These are phyloP conservation scores for Machaerirhynchus nigripectus DNA, from an alignment of 2,113 vertebrate genomes.

Conservation along the genomic window DNA sequence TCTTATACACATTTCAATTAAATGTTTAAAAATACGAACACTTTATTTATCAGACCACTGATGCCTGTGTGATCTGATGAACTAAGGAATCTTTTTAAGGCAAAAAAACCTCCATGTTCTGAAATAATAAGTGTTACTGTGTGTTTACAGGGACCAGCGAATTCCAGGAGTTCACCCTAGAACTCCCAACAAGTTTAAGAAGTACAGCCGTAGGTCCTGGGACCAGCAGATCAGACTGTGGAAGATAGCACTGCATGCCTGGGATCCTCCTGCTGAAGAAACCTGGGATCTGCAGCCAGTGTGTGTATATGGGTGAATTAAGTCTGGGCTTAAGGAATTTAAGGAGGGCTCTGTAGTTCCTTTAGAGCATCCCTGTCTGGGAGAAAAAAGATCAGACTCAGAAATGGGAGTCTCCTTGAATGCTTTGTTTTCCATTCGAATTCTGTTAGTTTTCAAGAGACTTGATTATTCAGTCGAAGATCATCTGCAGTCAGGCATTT, in stretches of 20 bases:
- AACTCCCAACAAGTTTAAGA: constrained; percentile 96
- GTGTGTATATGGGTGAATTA: constrained; percentile 69
- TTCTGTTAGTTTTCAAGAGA: neutral
- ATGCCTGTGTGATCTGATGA: neutral
- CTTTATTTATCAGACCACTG: neutral
- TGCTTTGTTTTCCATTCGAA: neutral
- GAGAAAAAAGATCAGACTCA: neutral
- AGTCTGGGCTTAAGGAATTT: neutral
- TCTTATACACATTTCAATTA: neutral
- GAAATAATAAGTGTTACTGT: neutral
- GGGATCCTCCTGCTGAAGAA: constrained; percentile 87
- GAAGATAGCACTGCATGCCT: constrained; percentile 92
- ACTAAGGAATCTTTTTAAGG: neutral
- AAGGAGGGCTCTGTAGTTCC: neutral
- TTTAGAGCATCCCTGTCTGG: neutral
- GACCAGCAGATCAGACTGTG: constrained; percentile 96
- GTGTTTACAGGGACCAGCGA: constrained; percentile 77
- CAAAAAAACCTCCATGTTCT: neutral
- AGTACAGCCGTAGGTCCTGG: constrained; percentile 96
- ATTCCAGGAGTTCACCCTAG: constrained; percentile 89
- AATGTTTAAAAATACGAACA: neutral
- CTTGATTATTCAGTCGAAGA: neutral
- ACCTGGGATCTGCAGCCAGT: constrained; percentile 76
- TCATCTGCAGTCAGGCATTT: neutral
- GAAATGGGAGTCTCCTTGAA: neutral